Percentiles rank a stretch among this genome's conserved stretches.
Evolutionary conservation across 1,140 invertebrate genomes (phyloP).

Genomic region (Lerema accius): DNA sequence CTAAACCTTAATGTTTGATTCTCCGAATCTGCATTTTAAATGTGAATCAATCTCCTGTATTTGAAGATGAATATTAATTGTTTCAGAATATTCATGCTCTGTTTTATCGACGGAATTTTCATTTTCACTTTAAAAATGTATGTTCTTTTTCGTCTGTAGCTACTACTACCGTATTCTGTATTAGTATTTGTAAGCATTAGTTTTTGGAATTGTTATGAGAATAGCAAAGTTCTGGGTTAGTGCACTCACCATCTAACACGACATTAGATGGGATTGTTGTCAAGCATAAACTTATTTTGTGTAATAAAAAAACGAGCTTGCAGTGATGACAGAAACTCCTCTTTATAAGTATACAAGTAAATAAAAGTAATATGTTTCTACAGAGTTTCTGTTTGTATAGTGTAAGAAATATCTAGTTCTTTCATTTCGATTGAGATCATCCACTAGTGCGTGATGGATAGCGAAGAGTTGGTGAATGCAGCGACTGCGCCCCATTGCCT

Average conservation of each 20-base stretch:
- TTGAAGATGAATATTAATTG: conserved; percentile 4
- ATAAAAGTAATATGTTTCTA: too few species aligned
- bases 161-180: too few species aligned
- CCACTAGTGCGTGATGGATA: conserved; percentile 3
- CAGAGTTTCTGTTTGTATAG: too few species aligned
- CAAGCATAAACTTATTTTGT: too few species aligned
- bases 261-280: too few species aligned
- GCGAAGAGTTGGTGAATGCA: conserved; percentile 11
- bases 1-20: not conserved
- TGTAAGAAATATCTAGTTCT: conserved; percentile 3
- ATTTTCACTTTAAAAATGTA: not conserved
- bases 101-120: not conserved
- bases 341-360: too few species aligned
- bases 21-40: conserved; percentile 19
- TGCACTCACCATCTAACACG: too few species aligned
- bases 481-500: not conserved
- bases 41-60: conserved; percentile 8
- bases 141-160: not conserved
- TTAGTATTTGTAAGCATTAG: too few species aligned
- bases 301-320: too few species aligned
- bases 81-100: not conserved
- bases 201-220: too few species aligned
- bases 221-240: too few species aligned
- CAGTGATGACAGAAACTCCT: too few species aligned
- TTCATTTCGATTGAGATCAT: conserved; percentile 12